Evolutionary conservation across 2,113 vertebrate species (phyloP).

Genomic region (Oryzias celebensis): DNA sequence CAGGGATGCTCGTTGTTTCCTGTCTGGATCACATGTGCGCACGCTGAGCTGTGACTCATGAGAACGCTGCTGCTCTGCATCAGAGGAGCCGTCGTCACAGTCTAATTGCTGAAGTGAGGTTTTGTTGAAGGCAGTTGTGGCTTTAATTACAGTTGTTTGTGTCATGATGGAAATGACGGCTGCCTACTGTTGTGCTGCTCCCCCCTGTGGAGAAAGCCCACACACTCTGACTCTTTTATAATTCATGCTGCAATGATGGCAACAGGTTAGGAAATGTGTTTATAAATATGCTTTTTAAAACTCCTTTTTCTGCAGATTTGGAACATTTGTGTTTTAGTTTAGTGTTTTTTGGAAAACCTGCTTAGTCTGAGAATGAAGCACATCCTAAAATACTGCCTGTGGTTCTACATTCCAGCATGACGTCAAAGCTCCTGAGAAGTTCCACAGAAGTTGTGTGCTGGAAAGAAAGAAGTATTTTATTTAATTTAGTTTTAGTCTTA

Average conservation of each 20-base stretch:
- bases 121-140: conserved; percentile 11
- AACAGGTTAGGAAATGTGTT: not conserved
- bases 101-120: conserved; percentile 24
- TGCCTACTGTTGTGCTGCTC: conserved; percentile 45
- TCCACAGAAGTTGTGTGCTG: too few species aligned
- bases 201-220: not conserved
- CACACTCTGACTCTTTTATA: conserved; percentile 32
- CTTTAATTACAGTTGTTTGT: conserved; percentile 28
- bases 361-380: too few species aligned
- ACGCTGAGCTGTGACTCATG: not conserved
- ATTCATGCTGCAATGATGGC: conserved; percentile 30
- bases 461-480: too few species aligned
- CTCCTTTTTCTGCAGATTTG: too few species aligned
- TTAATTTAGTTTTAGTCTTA: too few species aligned
- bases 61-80: not conserved
- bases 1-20: not conserved
- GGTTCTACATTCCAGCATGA: too few species aligned
- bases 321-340: too few species aligned
- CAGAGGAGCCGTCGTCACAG: not conserved
- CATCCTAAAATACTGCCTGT: too few species aligned
- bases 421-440: too few species aligned
- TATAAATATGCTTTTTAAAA: not conserved
- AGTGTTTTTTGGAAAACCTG: too few species aligned
- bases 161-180: conserved; percentile 12
- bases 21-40: not conserved